Evolutionary conservation across 2,797 vertebrate species (phyloP), one percentile per base, ranked within the genome.

Genomic region (Chromobotia macracanthus): DNA sequence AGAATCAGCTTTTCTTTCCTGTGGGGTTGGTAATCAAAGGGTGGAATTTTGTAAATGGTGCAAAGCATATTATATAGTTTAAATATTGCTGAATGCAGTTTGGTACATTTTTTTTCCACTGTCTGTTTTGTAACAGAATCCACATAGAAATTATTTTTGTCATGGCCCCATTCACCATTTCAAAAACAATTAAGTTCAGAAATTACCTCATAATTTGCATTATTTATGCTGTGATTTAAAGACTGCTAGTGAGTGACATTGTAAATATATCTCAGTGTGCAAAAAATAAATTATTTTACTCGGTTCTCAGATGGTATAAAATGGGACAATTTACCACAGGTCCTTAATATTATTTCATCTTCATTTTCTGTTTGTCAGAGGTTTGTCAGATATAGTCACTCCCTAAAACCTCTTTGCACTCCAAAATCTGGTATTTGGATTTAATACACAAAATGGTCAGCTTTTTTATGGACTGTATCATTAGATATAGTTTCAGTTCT

Each of bases 181-280:
- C 46, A 76, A 74, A 41, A 35, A 19, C 11, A 18, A 72, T 63
- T 81, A 44, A 80, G 74, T 82, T 80, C 77, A 75, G 74, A 83
- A 80, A 84, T 86, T 75, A 89, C 84, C 85, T 87, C 85, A 84
- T 75, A 70, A 60, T 60, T 61, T 81, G 63, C 53, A 78, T 81
- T 70, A 68, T 80, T 81, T 77, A 85, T 82, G 82, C 80, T 79
- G 80, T 83, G 83, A 87, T 64, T 83, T 44, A 72, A 81, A 82
- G 81, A 81, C 83, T 80, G 46, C 38, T 72, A 76, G 72, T 70
- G 77, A 67, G 82, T 76, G 64, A 64, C 61, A 44, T 75, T 84
- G 84, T 80, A 87, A 83, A 75, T 79, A 75, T 77, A 85, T 87
- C 13, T 75, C 23, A 55, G 38, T 80, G 82, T 78, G 81, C 82